Base-by-base conservation (phyloP, 2,888 invertebrate species). In the Hylaea fasciaria region DNA sequence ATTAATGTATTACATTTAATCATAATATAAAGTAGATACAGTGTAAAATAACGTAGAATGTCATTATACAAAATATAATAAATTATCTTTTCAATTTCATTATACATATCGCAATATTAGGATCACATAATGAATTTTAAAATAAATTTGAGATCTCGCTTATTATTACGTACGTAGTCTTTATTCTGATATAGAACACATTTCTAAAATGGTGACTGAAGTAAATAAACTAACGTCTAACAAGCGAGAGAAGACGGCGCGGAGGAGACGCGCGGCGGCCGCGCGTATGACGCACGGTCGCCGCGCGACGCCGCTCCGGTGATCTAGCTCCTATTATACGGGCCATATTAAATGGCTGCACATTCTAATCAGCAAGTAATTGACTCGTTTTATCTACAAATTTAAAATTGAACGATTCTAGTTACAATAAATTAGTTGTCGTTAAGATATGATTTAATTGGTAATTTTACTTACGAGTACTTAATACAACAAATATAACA, bases 91-190 rank as follows among this genome's bases (percentile, higher is more conserved):
- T 84, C 85, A 85, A 80, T 83, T 87, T 86, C 66, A 70, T 83
- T 83, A 89, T 86, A 86, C 80, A 88, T 89, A 81, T 89, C 86
- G 89, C 87, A 88, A 84, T 88, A 88, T 87, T 87, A 89, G 89
- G 87, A 90, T 91, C 82, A 91, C 85, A 88, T 85, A 89, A 90
- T 81, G 85, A 87, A 85, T 87, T 86, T 88, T 89, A 85, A 91
- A 90, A 89, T 89, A 91, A 91, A 91, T 91, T 91, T 92, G 92
- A 92, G 92, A 92, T 91, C 92, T 91, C 90, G 91, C 92, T 92
- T 91, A 91, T 88, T 88, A 89, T 88, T 90, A 91, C 87, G 88
- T 91, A 91, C 87, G 89, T 91, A 91, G 91, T 91, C 91, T 91
- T 91, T 90, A 87, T 86, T 87, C 83, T 91, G 90, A 89, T 90